Evolutionary conservation across 1,140 invertebrate species (phyloP).

Genomic region (Anoplolepis gracilipes): DNA sequence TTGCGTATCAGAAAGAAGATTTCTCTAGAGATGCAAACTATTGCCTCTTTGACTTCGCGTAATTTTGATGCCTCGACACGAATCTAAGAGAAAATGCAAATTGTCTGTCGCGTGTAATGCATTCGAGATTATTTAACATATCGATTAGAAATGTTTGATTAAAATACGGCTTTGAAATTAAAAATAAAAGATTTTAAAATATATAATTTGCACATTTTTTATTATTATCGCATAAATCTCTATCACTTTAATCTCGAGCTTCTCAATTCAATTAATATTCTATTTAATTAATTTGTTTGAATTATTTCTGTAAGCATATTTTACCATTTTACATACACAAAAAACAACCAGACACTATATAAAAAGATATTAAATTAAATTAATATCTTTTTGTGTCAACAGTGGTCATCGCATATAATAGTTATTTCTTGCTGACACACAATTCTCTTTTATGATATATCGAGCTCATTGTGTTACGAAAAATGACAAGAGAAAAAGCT

Average conservation of each 20-base stretch:
- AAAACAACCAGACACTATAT: not conserved
- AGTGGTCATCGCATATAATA: constrained; percentile 6
- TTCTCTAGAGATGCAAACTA: constrained; percentile 8
- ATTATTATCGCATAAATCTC: not conserved
- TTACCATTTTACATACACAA: not conserved
- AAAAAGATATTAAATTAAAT: not conserved
- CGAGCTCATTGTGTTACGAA: constrained; percentile 45
- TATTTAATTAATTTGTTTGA: no score
- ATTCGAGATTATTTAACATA: not conserved
- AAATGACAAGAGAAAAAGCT: constrained; percentile 18
- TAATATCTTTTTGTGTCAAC: not conserved
- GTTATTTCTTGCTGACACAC: not conserved
- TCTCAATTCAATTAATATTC: not conserved
- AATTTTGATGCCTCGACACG: not conserved
- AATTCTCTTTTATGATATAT: constrained; percentile 16
- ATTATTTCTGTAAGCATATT: not conserved
- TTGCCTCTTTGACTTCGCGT: not conserved
- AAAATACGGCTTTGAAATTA: not conserved
- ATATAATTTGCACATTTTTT: not conserved
- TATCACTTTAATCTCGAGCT: not conserved
- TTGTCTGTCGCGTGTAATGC: not conserved
- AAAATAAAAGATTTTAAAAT: constrained; percentile 16
- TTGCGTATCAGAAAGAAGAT: constrained; percentile 24
- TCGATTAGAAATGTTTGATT: not conserved
- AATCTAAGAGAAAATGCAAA: not conserved